Evolutionary conservation across 1,140 invertebrate genomes (phyloP).

Genomic region (Temnothorax longispinosus): DNA sequence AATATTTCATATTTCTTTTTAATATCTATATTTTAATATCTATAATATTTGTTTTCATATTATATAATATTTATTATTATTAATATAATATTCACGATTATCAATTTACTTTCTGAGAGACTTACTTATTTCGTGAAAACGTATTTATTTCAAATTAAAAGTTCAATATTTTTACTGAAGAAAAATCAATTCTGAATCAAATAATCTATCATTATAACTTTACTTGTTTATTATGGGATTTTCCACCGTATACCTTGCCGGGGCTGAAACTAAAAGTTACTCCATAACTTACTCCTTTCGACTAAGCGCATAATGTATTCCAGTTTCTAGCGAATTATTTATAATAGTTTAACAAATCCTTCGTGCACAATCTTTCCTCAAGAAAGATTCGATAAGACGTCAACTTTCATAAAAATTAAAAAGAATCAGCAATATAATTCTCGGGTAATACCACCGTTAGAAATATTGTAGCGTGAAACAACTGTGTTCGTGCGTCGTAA

Average conservation of each 20-base stretch:
- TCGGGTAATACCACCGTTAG: background rate
- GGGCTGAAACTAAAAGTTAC: background rate
- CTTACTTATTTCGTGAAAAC: background rate
- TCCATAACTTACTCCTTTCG: background rate
- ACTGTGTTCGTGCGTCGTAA: slow-evolving; percentile 33
- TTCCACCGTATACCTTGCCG: background rate
- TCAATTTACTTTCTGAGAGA: background rate
- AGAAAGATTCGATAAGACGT: background rate
- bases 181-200: slow-evolving; percentile 23
- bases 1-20: background rate
- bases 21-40: background rate
- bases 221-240: background rate
- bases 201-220: background rate
- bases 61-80: background rate
- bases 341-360: background rate
- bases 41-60: background rate
- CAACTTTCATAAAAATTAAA: background rate
- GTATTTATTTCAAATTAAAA: background rate
- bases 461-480: slow-evolving; percentile 12
- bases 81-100: background rate
- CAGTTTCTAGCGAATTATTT: background rate
- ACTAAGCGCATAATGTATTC: background rate
- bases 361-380: background rate
- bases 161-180: background rate
- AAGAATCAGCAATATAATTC: slow-evolving; percentile 20